Evolutionary conservation across 35 echinoderm and acorn worm species (phyloP).

Genomic region (Ptychodera flava): DNA sequence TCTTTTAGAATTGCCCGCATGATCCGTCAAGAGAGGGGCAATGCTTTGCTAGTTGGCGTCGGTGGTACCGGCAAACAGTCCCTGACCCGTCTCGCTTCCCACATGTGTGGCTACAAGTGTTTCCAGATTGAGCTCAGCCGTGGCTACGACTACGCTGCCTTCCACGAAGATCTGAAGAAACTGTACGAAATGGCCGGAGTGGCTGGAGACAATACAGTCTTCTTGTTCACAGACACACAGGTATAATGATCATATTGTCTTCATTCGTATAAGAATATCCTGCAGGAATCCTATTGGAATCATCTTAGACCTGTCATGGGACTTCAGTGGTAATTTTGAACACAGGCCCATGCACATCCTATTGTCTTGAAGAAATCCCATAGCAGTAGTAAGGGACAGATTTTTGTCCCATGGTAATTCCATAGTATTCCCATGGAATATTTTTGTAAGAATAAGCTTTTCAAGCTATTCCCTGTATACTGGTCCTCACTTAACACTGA

Average conservation of each 20-base stretch:
- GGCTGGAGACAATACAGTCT: slow-evolving; percentile 80
- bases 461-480: too few species aligned
- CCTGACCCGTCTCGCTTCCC: slow-evolving; percentile 72
- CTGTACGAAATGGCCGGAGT: slow-evolving; percentile 92
- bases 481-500: too few species aligned
- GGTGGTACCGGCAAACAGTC: slow-evolving; percentile 95
- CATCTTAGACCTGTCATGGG: background rate
- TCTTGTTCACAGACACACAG: slow-evolving; percentile 98
- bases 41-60: slow-evolving; percentile 89
- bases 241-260: slow-evolving; percentile 8
- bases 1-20: slow-evolving; percentile 71
- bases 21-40: slow-evolving; percentile 94
- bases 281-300: background rate
- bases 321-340: too few species aligned
- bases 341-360: too few species aligned
- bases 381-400: too few species aligned
- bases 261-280: background rate
- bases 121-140: slow-evolving; percentile 92
- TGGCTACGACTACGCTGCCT: slow-evolving; percentile 81
- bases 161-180: slow-evolving; percentile 98
- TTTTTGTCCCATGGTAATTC: too few species aligned
- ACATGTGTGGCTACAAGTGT: slow-evolving; percentile 95
- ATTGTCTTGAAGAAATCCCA: too few species aligned
- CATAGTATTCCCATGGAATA: too few species aligned
- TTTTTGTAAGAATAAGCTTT: too few species aligned